Base-by-base conservation (phyloP, 1,140 invertebrate genomes). In the Camponotus floridanus region DNA sequence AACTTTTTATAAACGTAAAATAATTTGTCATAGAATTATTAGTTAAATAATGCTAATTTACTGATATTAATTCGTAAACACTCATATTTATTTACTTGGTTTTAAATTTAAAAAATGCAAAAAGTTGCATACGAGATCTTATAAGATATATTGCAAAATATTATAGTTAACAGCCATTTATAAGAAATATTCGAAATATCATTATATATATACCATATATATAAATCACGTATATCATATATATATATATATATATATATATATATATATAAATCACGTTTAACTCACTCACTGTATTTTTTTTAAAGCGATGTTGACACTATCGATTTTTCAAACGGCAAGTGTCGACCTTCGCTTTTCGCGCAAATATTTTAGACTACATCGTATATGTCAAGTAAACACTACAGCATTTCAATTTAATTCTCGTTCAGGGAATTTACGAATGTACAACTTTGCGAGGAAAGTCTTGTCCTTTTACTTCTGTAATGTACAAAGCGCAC, bases 321-420 rank as follows among this genome's bases (percentile, higher is more conserved):
- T 83, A 83, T 83, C 39, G 68, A 83, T 83, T 74, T 83, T 83
- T 74, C 26, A 48, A 83, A 33, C 39, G 15, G 26, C 18, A 74
- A 59, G 7, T 83, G 68, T 8, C 39, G 31, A 62, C 39, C 18
- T 74, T 74, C 6, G 31, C 26, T 73, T 45, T 36, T 83, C 68
- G 57, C n/a, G 55, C 68, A 83, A 83, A 48, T 83, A 83, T 83
- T 83, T 61, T 73, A 83, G 13, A 26, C 13, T 73, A 48, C 68
- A 18, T 74, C 39, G 79, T 73, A 80, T 42, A 70, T 21, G 15
- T 57, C 65, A 61, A 59, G 68, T 83, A 83, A 83, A 74, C 55
- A 74, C 68, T 74, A 83, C 79, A 81, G 21, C 51, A 42, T 83
- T 73, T 83, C 68, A 73, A 83, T 61, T 83, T 83, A 83, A 83